Conservation (phyloP, 2,113 vertebrate genomes). For the Australoheros scitulus region DNA sequence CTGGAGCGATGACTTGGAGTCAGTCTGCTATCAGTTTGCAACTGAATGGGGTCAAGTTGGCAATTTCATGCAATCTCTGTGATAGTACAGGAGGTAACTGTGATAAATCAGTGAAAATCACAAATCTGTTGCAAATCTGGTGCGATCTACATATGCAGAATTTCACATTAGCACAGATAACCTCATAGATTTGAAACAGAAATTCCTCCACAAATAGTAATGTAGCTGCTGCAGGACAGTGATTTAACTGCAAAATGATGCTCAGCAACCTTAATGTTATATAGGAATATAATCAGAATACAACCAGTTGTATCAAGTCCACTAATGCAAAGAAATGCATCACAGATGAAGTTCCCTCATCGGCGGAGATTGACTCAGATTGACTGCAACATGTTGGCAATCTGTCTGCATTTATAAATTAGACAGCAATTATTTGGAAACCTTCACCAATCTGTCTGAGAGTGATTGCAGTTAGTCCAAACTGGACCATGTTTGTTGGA, state of each 20-base stretch:
- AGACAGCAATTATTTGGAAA: not conserved
- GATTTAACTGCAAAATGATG: not conserved
- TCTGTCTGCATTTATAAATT: not conserved
- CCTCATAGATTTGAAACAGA: not conserved
- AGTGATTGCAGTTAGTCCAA: not conserved
- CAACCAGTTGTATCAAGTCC: not conserved
- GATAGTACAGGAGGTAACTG: not conserved
- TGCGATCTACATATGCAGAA: not conserved
- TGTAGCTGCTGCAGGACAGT: not conserved
- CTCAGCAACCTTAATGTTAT: not conserved
- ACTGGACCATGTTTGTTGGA: not conserved
- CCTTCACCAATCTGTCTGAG: not conserved
- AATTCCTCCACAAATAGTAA: not conserved
- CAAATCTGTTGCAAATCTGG: not conserved
- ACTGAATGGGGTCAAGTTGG: not conserved
- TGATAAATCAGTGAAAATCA: not conserved
- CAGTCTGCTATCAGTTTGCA: not conserved
- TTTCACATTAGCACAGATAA: not conserved
- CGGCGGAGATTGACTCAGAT: not conserved
- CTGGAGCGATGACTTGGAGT: not conserved
- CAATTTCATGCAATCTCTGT: not conserved
- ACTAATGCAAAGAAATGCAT: not conserved
- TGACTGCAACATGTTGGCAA: not conserved
- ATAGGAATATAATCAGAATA: not conserved
- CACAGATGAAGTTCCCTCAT: not conserved